Evolutionary conservation across 2,797 vertebrate species (phyloP), one percentile per base, ranked within the genome.

Genomic region (Hippoglossus hippoglossus): DNA sequence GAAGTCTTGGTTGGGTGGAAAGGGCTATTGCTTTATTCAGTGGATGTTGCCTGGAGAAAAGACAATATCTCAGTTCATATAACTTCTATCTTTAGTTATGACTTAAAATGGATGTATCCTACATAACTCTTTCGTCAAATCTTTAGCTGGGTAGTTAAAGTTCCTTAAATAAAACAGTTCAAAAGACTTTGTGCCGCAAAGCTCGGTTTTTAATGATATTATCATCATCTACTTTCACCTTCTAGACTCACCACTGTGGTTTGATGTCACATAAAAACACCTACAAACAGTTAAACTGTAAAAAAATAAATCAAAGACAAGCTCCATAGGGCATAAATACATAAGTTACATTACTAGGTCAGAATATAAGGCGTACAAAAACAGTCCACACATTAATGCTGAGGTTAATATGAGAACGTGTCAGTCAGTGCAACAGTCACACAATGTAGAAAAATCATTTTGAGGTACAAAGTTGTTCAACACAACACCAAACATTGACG

Each of bases 301-400:
- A 57, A 63, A 77, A n/a, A n/a, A n/a, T n/a, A n/a, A n/a, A 87
- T 71, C 82, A 82, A 82, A 0, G 4, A 81, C 72, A 76, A 82
- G 85, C 88, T 88, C 86, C 87, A 79, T 80, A 71, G 87, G 81
- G 87, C 86, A 83, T 81, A 61, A 83, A 80, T 83, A 60, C 13
- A 44, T 16, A 89, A 86, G 76, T 88, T 90, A 94, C 89, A 92
- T 91, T 88, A 90, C 86, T 88, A 89, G 83, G 88, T 93, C 89
- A 82, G 72, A 73, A 36, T 80, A 80, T 90, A 93, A 92, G 90
- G 89, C 90, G 86, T 89, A 92, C 73, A 92, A 91, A 89, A 90
- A 89, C 87, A 90, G 85, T 80, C 80, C 81, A 83, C 71, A 87
- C 77, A 63, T 82, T 56, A 81, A 88, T 58, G 74, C 44, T 85